A percentile compares a stretch with the other conserved stretches of the same genome.
These are phyloP conservation scores for Drosophila arizonae DNA, from an alignment of 1,140 invertebrate genomes.

Conservation along the genomic window DNA sequence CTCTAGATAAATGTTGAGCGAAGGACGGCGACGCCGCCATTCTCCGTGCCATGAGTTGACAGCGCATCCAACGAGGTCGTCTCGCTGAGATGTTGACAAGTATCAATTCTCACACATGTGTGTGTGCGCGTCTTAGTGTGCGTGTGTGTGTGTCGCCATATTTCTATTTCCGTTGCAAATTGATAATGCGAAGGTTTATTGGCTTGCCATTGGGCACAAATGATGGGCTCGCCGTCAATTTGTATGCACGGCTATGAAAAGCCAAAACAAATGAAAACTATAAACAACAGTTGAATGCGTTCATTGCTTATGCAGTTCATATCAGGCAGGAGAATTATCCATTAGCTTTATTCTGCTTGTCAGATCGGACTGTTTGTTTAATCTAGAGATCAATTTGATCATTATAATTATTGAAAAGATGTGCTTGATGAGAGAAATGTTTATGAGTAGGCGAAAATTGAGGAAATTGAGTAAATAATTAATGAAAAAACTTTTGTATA, in stretches of 20 bases:
- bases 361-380: too few species aligned
- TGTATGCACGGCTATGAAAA: conserved; percentile 5
- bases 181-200: conserved; percentile 59
- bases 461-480: too few species aligned
- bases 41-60: conserved; percentile 41
- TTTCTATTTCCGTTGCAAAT: conserved; percentile 47
- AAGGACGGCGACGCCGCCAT: conserved; percentile 43
- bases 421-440: too few species aligned
- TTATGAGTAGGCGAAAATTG: too few species aligned
- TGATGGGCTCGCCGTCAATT: conserved; percentile 36
- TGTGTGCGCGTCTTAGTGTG: neutral
- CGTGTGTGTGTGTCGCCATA: conserved; percentile 29
- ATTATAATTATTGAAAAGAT: too few species aligned
- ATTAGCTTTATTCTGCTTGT: too few species aligned
- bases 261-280: conserved; percentile 13
- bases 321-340: too few species aligned
- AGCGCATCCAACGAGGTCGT: conserved; percentile 55
- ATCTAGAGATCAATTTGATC: too few species aligned
- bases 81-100: conserved; percentile 47
- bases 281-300: conserved; percentile 16
- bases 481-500: too few species aligned
- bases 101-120: conserved; percentile 24
- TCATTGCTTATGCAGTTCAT: conserved; percentile 21
- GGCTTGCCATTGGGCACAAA: conserved; percentile 45
- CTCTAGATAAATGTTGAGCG: conserved; percentile 42